phyloP scores from a whole-genome alignment of 2,797 vertebrate species.

The Liasis olivaceus region DNA sequence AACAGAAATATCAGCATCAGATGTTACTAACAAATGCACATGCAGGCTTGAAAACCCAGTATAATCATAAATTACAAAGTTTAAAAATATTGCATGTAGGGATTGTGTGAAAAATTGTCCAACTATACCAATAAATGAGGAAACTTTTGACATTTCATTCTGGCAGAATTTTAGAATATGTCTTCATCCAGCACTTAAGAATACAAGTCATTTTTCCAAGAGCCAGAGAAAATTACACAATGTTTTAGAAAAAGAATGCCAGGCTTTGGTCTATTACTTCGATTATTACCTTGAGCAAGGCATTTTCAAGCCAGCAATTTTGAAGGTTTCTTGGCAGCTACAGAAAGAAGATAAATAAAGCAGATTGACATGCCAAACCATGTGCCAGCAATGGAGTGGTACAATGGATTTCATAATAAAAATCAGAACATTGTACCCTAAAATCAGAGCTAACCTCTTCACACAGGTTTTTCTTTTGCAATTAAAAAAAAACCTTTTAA shows the following conservation, averaged over 20 bases:
- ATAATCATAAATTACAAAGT: neutral
- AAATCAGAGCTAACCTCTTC: conserved; percentile 8
- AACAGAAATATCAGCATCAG: neutral
- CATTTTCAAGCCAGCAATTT: conserved; percentile 8
- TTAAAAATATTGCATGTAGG: neutral
- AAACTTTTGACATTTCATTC: conserved; percentile 24
- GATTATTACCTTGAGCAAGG: conserved; percentile 1
- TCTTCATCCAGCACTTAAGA: conserved; percentile 18
- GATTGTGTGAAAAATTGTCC: neutral
- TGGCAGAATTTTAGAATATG: conserved; percentile 7
- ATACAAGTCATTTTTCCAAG: conserved; percentile 14
- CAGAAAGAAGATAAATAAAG: conserved; percentile 16
- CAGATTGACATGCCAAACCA: conserved; percentile 17
- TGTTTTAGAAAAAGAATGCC: conserved; percentile 24
- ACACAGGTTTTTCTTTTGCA: neutral
- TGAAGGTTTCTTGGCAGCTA: conserved; percentile 36
- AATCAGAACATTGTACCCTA: conserved; percentile 4
- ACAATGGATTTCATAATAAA: conserved; percentile 14
- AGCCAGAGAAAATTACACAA: conserved; percentile 32
- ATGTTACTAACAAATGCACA: neutral
- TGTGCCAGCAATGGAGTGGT: neutral
- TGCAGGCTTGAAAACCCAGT: neutral
- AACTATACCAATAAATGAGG: neutral
- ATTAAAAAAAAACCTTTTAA: neutral
- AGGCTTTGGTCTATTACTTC: conserved; percentile 35